Evolutionary conservation across 2,797 vertebrate species (phyloP).

Genomic region (Hydrocynus forskahlii): DNA sequence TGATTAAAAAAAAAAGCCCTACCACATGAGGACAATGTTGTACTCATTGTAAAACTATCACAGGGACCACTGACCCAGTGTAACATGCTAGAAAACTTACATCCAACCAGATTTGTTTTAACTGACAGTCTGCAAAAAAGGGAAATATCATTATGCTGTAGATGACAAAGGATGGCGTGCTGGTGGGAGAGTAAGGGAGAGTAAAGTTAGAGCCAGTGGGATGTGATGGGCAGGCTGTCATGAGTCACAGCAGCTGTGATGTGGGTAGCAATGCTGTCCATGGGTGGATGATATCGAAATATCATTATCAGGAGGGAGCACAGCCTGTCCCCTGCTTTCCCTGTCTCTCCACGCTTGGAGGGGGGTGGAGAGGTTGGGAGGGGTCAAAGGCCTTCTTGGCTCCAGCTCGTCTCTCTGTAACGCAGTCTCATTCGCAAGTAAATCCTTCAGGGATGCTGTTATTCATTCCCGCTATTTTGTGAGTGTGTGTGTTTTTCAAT

Average conservation of each 20-base stretch:
- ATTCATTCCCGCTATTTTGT: constrained; percentile 7
- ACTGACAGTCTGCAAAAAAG: not conserved
- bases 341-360: not conserved
- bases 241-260: constrained; percentile 4
- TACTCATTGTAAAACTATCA: not conserved
- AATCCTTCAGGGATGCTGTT: constrained; percentile 31
- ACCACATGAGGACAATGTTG: too few species aligned
- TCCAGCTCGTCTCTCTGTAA: constrained; percentile 6
- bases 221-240: not conserved
- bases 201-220: not conserved
- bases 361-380: too few species aligned
- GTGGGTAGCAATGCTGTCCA: constrained; percentile 1
- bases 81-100: not conserved
- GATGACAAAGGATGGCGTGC: not conserved
- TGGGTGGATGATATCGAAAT: constrained; percentile 17
- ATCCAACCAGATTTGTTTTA: not conserved
- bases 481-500: constrained; percentile 14
- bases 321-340: not conserved
- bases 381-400: not conserved
- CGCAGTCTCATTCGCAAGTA: constrained; percentile 26
- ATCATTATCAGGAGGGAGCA: not conserved
- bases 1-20: too few species aligned
- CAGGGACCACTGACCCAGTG: not conserved
- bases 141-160: not conserved
- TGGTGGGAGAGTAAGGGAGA: not conserved